Conservation (phyloP, 2,797 vertebrate genomes). For the Zalophus californianus region DNA sequence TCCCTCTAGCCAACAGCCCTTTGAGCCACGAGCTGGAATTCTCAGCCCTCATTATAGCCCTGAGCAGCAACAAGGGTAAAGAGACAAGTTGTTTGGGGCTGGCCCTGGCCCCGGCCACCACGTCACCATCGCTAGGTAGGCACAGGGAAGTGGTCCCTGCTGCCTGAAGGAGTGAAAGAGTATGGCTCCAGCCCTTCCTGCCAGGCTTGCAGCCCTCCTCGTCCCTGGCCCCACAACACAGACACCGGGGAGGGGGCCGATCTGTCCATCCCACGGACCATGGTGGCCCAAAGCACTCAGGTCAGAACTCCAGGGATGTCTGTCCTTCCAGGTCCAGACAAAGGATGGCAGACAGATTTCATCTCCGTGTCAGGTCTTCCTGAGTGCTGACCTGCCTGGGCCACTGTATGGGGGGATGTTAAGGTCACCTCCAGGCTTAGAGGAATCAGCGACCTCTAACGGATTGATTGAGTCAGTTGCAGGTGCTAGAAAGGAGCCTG, state of each 20-base stretch:
- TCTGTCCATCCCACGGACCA: accelerated
- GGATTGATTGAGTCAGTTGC: accelerated
- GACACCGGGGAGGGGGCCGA: accelerated
- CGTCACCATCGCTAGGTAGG: accelerated
- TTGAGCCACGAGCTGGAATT: neutral
- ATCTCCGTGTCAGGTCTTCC: too few relatives aligned
- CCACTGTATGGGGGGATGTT: neutral
- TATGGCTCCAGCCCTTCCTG: accelerated
- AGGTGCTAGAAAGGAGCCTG: accelerated
- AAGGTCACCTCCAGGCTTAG: accelerated
- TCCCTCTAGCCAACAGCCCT: neutral
- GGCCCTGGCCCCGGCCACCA: neutral
- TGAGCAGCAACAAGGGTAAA: neutral
- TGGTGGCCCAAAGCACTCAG: neutral
- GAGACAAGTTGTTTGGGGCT: too few relatives aligned
- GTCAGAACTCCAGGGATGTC: neutral
- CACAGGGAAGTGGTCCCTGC: neutral
- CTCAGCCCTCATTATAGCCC: neutral
- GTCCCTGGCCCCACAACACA: too few relatives aligned
- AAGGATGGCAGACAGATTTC: neutral
- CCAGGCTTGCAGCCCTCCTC: neutral
- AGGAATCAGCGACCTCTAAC: neutral
- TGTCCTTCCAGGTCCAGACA: neutral
- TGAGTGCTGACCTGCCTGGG: accelerated
- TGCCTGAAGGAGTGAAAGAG: accelerated